Base-by-base conservation (phyloP, 2,888 invertebrate genomes). In the Netelia virgata region DNA sequence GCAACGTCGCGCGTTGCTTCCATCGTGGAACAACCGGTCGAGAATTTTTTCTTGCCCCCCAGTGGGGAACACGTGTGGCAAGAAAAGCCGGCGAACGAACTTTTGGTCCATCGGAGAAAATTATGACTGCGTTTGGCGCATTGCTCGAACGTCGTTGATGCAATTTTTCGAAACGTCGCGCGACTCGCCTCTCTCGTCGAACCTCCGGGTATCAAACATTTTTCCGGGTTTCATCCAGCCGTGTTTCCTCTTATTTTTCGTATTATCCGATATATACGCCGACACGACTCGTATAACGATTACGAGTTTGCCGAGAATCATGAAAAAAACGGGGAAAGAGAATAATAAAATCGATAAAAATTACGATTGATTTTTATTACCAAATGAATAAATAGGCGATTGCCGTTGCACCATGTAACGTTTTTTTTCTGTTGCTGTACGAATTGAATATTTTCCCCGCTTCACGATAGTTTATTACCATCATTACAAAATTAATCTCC, bases 11-110 rank as follows among this genome's bases (percentile, higher is more conserved):
- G 18, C 66, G 66, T 47, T 66, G 43, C 43, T 66, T 43, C 47
- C 20, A 47, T 66, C 43, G 66, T 20, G 20, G 20, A 66, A 66
- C 47, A 11, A 47, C 66, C 47, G 47, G 18, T 47, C 23, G 11
- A 8, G 47, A 47, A 10, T 14, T 47, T 47, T 47, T 14, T 3
- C 10, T 47, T 14, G 8, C 43, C 14, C 20, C 14, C 20, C 18
- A 5, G 14, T 11, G 43, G 18, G 20, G 66, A 66, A 53, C 63
- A 28, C 43, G 47, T 64, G 79, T 55, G 18, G 66, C 55, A 59
- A 70, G 77, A 76, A 64, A 78, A 69, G 47, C n/a, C 36, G 57
- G 20, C 59, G 20, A 72, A n/a, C 68, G 68, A 59, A 73, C 73
- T 80, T 80, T 80, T 59, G 73, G 57, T 23, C 28, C 28, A 14